phyloP scores from a whole-genome alignment of 2,888 invertebrate genomes.

The Nephrocerus scutellatus region DNA sequence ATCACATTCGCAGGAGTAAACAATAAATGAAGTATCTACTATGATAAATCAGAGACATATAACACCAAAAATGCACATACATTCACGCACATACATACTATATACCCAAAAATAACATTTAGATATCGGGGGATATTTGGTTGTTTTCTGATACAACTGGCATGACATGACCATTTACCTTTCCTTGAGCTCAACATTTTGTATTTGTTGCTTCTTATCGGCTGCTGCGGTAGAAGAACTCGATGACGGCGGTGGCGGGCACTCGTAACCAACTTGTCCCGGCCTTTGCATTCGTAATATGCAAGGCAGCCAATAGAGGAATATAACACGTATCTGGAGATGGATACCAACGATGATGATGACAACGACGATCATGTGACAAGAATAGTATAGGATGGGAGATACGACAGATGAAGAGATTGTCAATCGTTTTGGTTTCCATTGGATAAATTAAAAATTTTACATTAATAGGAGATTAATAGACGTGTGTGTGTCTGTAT shows the following conservation, averaged over 20 bases:
- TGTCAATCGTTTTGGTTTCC: too few species aligned
- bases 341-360: too few species aligned
- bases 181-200: constrained; percentile 81
- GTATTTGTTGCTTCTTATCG: constrained; percentile 53
- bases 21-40: neutral
- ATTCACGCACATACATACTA: neutral
- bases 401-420: neutral
- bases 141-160: neutral
- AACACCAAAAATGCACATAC: neutral
- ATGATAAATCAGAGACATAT: neutral
- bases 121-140: neutral
- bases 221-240: constrained; percentile 53
- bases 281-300: constrained; percentile 86
- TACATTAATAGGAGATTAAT: too few species aligned
- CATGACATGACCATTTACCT: constrained; percentile 42
- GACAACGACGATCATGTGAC: too few species aligned
- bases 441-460: too few species aligned
- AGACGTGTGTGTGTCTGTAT: too few species aligned
- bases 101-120: neutral
- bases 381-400: neutral
- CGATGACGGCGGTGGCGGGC: constrained; percentile 50
- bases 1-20: neutral
- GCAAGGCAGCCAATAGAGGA: constrained; percentile 97
- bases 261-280: constrained; percentile 53
- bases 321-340: constrained; percentile 75